Base-by-base conservation (phyloP, 2,113 vertebrate genomes). In the Periophthalmodon schlosseri region DNA sequence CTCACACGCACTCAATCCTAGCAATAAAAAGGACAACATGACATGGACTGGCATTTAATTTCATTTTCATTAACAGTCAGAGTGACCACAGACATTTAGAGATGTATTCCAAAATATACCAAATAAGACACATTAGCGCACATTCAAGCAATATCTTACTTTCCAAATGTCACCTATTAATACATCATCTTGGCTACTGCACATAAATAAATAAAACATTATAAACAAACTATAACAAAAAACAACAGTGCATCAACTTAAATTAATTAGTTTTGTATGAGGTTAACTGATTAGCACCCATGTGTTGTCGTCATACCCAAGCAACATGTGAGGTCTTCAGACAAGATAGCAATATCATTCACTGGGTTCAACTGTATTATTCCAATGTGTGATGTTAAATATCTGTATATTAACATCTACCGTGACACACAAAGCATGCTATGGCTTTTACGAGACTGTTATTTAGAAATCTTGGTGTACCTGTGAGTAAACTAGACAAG, bases 291-390 rank as follows among this genome's bases (percentile, higher is more conserved):
- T 64, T 39, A 79, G 77, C 76, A 83, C 71, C 70, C 46, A 80
- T 83, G 61, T 76, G 69, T 80, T 54, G 81, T 87, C 78, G 11
- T 85, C 46, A 68, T 73, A 87, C 84, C 77, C 88, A 91, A 88
- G 85, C 87, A 89, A 88, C 85, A 86, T 24, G 78, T 88, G 87
- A 89, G 80, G 84, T 83, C 75, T 73, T 85, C 68, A 66, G 79
- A 87, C 67, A 67, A 79, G 34, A 85, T 11, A 65, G 39, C 68
- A 74, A 77, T 28, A 14, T 74, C 54, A 63, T 24, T 72, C 56
- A 58, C 52, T 50, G 52, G 80, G 75, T 75, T 82, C 39, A 69
- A 68, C 70, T 47, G 87, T 54, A 63, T 64, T 28, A 79, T 16
- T 13, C 24, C 14, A 28, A 60, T 56, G 21, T 21, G 21, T 60